These are phyloP conservation scores for Diarsia dahlii DNA, from an alignment of 2,888 invertebrate genomes.

Conservation along the genomic window DNA sequence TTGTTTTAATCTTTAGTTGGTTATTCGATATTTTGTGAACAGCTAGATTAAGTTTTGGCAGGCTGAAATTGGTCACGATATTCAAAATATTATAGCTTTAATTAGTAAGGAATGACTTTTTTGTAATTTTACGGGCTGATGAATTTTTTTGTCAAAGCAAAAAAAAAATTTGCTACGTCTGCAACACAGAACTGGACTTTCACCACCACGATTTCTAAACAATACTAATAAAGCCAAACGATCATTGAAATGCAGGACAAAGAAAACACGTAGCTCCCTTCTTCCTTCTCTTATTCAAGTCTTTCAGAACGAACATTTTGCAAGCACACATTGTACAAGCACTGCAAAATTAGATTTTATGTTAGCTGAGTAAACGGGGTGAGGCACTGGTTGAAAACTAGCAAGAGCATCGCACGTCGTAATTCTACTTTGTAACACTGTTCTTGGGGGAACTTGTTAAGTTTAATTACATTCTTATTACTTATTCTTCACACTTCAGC, in stretches of 20 bases:
- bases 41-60: background rate
- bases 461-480: background rate
- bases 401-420: background rate
- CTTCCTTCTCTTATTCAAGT: background rate
- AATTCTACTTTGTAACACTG: background rate
- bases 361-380: conserved; percentile 10
- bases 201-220: background rate
- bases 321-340: background rate
- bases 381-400: conserved; percentile 6
- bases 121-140: background rate
- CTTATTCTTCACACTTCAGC: background rate
- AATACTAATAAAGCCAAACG: background rate
- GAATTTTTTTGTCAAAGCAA: background rate
- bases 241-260: background rate
- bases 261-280: background rate
- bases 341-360: conserved; percentile 13
- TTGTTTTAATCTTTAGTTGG: background rate
- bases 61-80: background rate
- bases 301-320: background rate
- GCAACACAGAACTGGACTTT: background rate
- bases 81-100: background rate
- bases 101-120: background rate
- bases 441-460: background rate
- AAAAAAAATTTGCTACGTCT: background rate
- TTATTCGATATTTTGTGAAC: background rate